Evolutionary conservation across 2,797 vertebrate genomes (phyloP), one percentile per base, ranked within the genome.

Genomic region (Crocodylus rhombifer): DNA sequence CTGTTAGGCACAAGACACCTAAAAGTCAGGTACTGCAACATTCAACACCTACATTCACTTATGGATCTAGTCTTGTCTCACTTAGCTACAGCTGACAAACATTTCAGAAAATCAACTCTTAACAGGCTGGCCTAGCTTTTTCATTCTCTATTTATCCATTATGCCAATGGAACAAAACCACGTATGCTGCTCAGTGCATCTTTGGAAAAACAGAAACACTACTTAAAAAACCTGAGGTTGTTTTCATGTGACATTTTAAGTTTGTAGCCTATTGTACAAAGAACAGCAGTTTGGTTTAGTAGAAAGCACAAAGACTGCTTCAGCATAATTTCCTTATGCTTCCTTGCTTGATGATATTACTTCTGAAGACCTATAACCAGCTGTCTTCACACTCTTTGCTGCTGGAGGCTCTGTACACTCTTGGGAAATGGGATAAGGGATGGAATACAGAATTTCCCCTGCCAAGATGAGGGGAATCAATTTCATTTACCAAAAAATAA

Each of bases 401-500:
- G 51, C 77, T 78, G n/a, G 16, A 93, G 64, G 81, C 63, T 67
- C 11, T 82, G 11, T 9, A 80, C 6, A n/a, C 4, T 82, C 42
- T 51, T 62, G 57, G 61, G 77, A 93, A 94, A 78, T 56, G 80
- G 36, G 25, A 25, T 14, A 13, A 87, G 55, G 73, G 9, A 8
- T n/a, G 33, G 62, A 93, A 87, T 76, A 23, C 89, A 91, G 30
- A 4, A 60, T 84, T 87, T 91, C n/a, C 17, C 84, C 10, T 82
- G 87, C 28, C 84, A n/a, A 11, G 73, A 84, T 87, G 12, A 80
- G 2, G 1, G 21, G 56, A 67, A 81, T 87, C 2, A 81, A 82
- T 91, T 91, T 91, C 75, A 89, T 75, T 80, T 87, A 42, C 14
- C 2, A 75, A 90, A 94, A 88, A 2, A 51, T 60, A 82, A 90